Conservation (phyloP, 2,113 vertebrate species). For the Oryzias woworae region DNA sequence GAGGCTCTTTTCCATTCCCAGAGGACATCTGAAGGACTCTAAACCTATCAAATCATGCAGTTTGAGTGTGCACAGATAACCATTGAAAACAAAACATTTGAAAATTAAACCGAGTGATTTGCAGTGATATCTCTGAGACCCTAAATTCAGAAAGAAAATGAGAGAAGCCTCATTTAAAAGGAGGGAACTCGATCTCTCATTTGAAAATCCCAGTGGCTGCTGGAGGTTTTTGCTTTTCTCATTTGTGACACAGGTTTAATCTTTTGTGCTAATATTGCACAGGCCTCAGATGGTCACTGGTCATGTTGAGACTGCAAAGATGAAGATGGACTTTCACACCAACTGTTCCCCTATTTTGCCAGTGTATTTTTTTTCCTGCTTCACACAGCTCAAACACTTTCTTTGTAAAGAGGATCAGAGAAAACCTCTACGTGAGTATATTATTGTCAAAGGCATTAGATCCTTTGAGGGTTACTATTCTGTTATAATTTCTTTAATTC, state of each 20-base stretch:
- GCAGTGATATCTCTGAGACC: constrained; percentile 29
- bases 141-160: constrained; percentile 21
- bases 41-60: constrained; percentile 56
- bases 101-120: constrained; percentile 48
- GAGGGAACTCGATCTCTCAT: constrained; percentile 20
- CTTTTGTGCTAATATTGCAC: constrained; percentile 31
- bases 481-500: too few relatives aligned
- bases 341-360: too few relatives aligned
- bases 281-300: constrained; percentile 15
- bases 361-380: too few relatives aligned
- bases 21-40: constrained; percentile 36
- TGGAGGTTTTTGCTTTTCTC: constrained; percentile 18
- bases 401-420: too few relatives aligned
- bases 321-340: neutral
- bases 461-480: too few relatives aligned
- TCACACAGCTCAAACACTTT: too few relatives aligned
- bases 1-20: constrained; percentile 27
- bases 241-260: constrained; percentile 23
- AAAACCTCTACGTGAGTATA: too few relatives aligned
- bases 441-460: too few relatives aligned
- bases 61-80: constrained; percentile 40
- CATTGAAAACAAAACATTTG: constrained; percentile 46
- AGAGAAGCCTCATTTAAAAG: constrained; percentile 7
- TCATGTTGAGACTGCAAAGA: constrained; percentile 32
- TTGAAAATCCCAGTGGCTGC: constrained; percentile 38